phyloP scores from a whole-genome alignment of 1,140 invertebrate species.

The Pachypsylla venusta region DNA sequence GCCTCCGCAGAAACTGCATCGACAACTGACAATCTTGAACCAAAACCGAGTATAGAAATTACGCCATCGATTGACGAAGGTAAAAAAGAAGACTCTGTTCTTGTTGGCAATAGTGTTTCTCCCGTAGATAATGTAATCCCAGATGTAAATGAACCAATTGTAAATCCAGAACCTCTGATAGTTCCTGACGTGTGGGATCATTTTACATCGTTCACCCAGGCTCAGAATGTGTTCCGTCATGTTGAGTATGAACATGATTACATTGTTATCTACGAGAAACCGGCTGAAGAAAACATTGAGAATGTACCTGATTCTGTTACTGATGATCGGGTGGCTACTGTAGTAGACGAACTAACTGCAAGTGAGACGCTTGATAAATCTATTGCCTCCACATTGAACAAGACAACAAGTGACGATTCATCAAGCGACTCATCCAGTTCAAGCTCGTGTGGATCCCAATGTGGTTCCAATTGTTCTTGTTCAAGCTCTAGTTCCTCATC shows the following conservation, averaged over 20 bases:
- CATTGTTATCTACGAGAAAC: neutral
- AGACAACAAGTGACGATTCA: constrained; percentile 5
- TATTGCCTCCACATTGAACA: neutral
- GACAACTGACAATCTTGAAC: constrained; percentile 6
- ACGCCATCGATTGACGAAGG: constrained; percentile 28
- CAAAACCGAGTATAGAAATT: constrained; percentile 18
- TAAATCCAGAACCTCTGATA: neutral
- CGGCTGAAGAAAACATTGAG: neutral
- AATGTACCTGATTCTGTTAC: neutral
- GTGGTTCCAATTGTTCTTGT: constrained; percentile 63
- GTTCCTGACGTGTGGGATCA: constrained; percentile 1
- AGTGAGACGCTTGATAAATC: neutral
- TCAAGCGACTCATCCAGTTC: constrained; percentile 39
- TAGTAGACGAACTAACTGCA: neutral
- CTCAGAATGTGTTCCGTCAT: neutral
- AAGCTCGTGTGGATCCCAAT: constrained; percentile 47
- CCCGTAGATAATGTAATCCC: neutral
- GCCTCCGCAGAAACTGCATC: constrained; percentile 23
- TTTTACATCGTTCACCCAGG: neutral
- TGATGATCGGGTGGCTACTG: neutral
- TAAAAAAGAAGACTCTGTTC: constrained; percentile 10
- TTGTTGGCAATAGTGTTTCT: neutral
- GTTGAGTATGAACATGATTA: neutral
- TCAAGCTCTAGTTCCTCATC: constrained; percentile 37
- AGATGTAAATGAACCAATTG: constrained; percentile 12